phyloP scores from a whole-genome alignment of 2,888 invertebrate species.

The Sepiola atlantica region DNA sequence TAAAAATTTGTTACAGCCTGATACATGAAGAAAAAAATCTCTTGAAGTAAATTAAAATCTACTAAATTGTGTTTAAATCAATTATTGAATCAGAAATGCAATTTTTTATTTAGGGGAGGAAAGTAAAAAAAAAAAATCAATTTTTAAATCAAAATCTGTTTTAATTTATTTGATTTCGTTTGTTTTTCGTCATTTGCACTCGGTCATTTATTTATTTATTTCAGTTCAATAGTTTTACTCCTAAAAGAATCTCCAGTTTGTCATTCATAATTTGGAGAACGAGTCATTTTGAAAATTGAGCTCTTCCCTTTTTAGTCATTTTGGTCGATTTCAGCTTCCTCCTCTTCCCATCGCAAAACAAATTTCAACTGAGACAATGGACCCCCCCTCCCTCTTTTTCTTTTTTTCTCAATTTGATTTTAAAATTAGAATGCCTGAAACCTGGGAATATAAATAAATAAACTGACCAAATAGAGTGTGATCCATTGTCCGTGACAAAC shows the following conservation, averaged over 20 bases:
- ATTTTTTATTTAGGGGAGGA: neutral
- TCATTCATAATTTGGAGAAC: neutral
- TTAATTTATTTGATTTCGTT: too few relatives aligned
- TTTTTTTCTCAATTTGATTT: neutral
- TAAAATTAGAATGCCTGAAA: neutral
- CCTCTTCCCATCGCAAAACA: neutral
- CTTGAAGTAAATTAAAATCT: neutral
- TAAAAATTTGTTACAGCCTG: too few relatives aligned
- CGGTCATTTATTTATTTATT: too few relatives aligned
- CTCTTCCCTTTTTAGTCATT: neutral
- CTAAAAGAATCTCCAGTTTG: neutral
- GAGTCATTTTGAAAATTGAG: neutral
- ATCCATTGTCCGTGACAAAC: neutral
- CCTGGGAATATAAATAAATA: neutral
- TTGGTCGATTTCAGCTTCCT: neutral
- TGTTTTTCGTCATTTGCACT: too few relatives aligned
- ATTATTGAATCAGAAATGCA: neutral
- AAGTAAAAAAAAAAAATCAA: neutral
- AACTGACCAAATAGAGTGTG: too few relatives aligned
- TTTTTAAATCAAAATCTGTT: neutral
- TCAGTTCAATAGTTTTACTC: neutral
- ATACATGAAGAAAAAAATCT: neutral
- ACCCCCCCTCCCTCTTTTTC: neutral
- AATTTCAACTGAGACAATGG: neutral
- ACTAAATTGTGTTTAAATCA: neutral